phyloP scores from a whole-genome alignment of 2,888 invertebrate species.

The Digitonthophagus gazella region DNA sequence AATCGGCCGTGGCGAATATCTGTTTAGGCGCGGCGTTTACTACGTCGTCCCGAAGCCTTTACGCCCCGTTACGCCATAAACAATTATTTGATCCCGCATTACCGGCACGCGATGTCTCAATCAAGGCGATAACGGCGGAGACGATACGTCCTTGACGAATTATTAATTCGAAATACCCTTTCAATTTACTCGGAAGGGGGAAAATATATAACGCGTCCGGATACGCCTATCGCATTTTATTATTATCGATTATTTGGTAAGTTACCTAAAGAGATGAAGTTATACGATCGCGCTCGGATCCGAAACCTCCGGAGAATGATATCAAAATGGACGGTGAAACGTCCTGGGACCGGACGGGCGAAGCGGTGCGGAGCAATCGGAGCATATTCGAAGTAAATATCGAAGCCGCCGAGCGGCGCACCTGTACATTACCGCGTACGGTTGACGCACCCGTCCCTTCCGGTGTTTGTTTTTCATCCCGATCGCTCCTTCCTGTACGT shows the following conservation, averaged over 20 bases:
- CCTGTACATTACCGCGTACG: neutral
- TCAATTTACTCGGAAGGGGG: neutral
- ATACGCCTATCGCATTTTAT: neutral
- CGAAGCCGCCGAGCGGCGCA: neutral
- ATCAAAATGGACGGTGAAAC: neutral
- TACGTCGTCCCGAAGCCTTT: neutral
- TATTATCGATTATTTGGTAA: neutral
- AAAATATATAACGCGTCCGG: neutral
- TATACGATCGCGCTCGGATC: neutral
- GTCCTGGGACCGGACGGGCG: neutral
- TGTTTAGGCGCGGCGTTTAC: neutral
- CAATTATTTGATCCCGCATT: neutral
- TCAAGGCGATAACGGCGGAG: neutral
- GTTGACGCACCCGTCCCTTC: neutral
- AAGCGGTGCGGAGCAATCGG: neutral
- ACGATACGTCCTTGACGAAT: neutral
- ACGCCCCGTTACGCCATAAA: neutral
- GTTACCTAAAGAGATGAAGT: neutral
- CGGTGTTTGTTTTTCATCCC: neutral
- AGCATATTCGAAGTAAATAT: neutral
- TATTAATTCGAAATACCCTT: neutral
- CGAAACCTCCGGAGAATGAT: neutral
- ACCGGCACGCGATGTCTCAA: neutral
- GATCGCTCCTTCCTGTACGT: neutral
- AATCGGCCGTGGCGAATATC: neutral